Base-by-base conservation (phyloP, 2,888 invertebrate species). In the Xylota segnis region DNA sequence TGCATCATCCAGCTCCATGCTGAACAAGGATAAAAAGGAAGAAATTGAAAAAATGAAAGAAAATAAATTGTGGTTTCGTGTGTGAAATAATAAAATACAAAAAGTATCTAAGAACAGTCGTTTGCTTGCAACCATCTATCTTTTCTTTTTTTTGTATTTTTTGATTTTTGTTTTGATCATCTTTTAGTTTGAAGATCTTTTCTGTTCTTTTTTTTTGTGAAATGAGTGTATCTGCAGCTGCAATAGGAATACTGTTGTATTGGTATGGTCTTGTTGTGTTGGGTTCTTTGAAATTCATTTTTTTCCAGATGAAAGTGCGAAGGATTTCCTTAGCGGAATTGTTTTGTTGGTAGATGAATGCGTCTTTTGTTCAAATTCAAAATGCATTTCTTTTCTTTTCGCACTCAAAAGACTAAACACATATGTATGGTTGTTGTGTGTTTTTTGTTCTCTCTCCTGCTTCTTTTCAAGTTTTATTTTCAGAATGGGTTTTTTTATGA, bases 361-460 rank as follows among this genome's bases (percentile, higher is more conserved):
- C 82, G 77, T 86, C 86, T 82, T 86, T 86, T 86, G 86, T 86
- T 82, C 66, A 47, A n/a, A 71, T 70, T 76, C 43, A 45, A 77
- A 50, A 68, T 86, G 76, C 77, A 84, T 34, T 78, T 78, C 52
- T 78, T 78, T 58, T 45, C 37, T 56, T 52, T 79, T 75, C 65
- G 75, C 81, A 66, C 52, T 47, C 47, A 43, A 74, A 79, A 79
- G 66, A 77, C 72, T 76, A 40, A 66, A 37, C 71, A 61, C 86
- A 86, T 86, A 76, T 86, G 72, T n/a, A n/a, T n/a, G n/a, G n/a
- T n/a, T n/a, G n/a, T n/a, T n/a, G n/a, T n/a, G n/a, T n/a, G 16
- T 72, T 66, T 71, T 63, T 56, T 70, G 68, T 56, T 70, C 70
- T 43, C 32, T 29, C 18, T 32, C n/a, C 3, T 2, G 10, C 16